Conservation (phyloP, 2,888 invertebrate species). For the Colletes collaris region DNA sequence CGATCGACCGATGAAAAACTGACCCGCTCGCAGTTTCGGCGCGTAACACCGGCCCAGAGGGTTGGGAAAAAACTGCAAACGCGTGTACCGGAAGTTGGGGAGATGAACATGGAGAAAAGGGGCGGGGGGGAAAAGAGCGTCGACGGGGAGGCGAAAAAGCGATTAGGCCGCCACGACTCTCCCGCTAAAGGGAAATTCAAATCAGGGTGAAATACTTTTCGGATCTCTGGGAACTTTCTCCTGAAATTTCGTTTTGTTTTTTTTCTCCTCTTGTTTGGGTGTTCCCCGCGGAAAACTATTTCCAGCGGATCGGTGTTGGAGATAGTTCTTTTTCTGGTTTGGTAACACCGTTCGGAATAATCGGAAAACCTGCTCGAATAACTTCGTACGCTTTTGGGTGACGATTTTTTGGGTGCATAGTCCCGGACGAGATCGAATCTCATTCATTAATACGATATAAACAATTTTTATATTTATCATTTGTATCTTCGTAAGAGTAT, state of each 20-base stretch:
- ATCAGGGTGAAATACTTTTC: constrained; percentile 20
- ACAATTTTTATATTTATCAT: not conserved
- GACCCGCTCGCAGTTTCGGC: constrained; percentile 61
- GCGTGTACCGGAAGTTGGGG: constrained; percentile 34
- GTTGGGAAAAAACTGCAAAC: constrained; percentile 41
- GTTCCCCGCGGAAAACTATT: no score
- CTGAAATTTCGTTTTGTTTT: not conserved
- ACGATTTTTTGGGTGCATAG: no score
- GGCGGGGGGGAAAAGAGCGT: not conserved
- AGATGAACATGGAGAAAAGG: constrained; percentile 1
- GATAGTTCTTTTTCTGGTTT: no score
- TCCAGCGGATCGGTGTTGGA: no score
- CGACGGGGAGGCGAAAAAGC: constrained; percentile 26
- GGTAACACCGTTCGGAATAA: no score
- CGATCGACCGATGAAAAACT: constrained; percentile 58
- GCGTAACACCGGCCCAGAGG: constrained; percentile 30
- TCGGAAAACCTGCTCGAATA: no score
- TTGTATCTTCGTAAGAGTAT: no score
- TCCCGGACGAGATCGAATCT: no score
- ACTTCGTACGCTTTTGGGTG: no score
- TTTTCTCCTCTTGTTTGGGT: no score
- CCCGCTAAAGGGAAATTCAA: constrained; percentile 25
- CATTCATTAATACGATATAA: no score
- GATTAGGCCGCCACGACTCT: constrained; percentile 38
- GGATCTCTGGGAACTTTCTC: not conserved